Conservation (phyloP, 2,888 invertebrate species). For the Oscheius sp. region DNA sequence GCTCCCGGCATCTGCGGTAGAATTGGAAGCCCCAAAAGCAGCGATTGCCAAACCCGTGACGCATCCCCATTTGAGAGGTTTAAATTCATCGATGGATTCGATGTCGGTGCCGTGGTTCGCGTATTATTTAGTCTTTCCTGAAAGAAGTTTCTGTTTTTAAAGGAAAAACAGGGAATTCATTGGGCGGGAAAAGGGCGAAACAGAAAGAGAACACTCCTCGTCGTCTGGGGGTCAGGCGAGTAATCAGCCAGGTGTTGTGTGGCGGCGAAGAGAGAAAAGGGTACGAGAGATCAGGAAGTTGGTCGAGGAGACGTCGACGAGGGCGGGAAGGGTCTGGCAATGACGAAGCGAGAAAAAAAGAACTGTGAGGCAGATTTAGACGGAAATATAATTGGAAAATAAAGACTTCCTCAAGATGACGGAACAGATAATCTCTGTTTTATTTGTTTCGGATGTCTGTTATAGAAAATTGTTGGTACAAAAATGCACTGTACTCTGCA, state of each 20-base stretch:
- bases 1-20: conserved; percentile 41
- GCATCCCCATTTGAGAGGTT: conserved; percentile 23
- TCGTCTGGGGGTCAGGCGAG: conserved; percentile 2
- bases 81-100: conserved; percentile 21
- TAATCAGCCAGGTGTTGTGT: conserved; percentile 15
- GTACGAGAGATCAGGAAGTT: conserved; percentile 15
- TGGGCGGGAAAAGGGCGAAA: neutral
- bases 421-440: too few species aligned
- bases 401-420: too few species aligned
- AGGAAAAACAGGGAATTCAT: neutral
- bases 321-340: too few species aligned
- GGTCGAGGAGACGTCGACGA: neutral
- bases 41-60: conserved; percentile 29
- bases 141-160: conserved; percentile 13
- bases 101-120: conserved; percentile 17
- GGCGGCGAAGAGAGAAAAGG: neutral
- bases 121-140: conserved; percentile 36
- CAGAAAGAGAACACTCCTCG: neutral
- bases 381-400: too few species aligned
- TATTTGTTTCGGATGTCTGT: too few species aligned
- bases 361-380: too few species aligned
- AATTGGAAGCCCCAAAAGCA: conserved; percentile 34
- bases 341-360: too few species aligned
- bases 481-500: too few species aligned
- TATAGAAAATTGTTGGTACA: too few species aligned